These are phyloP conservation scores for Rhagoletis pomonella DNA, from an alignment of 1,140 invertebrate genomes.

Conservation along the genomic window DNA sequence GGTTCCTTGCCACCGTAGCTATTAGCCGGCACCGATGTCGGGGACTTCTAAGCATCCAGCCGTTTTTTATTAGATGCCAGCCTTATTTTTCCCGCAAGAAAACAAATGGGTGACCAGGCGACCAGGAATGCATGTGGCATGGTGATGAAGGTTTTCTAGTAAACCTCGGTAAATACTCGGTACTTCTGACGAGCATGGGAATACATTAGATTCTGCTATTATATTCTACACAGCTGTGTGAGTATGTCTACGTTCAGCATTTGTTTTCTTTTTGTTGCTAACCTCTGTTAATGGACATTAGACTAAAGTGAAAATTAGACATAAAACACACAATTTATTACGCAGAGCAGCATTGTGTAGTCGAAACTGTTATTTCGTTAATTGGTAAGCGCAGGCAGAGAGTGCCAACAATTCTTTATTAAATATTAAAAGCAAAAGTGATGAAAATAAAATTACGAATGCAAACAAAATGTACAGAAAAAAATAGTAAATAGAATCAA, in stretches of 20 bases:
- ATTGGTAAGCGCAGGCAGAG: slow-evolving; percentile 33
- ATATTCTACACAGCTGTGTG: neutral
- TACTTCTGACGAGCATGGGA: no score
- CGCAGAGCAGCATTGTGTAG: neutral
- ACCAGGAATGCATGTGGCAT: no score
- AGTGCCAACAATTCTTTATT: slow-evolving; percentile 40
- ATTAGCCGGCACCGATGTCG: no score
- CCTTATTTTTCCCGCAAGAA: no score
- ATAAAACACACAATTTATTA: slow-evolving; percentile 3
- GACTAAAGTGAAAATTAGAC: slow-evolving; percentile 32
- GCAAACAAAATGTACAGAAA: slow-evolving; percentile 13
- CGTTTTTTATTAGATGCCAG: no score
- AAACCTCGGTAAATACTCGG: no score
- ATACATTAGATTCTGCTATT: neutral
- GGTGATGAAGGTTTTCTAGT: no score
- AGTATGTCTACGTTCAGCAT: neutral
- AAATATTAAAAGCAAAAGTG: slow-evolving; percentile 42
- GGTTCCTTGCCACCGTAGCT: no score
- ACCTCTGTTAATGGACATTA: slow-evolving; percentile 14
- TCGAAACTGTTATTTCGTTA: slow-evolving; percentile 28
- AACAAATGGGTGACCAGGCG: no score
- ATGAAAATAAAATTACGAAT: slow-evolving; percentile 46
- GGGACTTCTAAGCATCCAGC: no score
- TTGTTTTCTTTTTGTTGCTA: neutral
- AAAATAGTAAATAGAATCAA: neutral